phyloP scores from a whole-genome alignment of 2,113 vertebrate species.

The Lophotis ruficrista region DNA sequence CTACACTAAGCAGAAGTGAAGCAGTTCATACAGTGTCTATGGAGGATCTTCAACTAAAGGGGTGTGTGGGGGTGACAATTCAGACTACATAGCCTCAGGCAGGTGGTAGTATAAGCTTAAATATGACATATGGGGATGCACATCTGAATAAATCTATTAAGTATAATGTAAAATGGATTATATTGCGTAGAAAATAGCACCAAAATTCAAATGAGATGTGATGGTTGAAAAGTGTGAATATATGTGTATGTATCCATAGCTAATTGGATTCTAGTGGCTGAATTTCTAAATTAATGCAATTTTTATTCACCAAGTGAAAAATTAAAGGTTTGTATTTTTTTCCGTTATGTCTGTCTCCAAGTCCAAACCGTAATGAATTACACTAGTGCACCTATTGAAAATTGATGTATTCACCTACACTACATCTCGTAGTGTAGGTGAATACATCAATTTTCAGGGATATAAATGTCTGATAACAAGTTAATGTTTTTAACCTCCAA shows the following conservation, averaged over 20 bases:
- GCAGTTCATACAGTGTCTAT: neutral
- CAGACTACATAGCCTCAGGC: constrained; percentile 38
- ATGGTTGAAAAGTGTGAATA: constrained; percentile 44
- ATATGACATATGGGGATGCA: neutral
- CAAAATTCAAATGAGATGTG: constrained; percentile 3
- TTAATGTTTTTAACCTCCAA: neutral
- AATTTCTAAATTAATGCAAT: constrained; percentile 34
- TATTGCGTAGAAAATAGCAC: constrained; percentile 28
- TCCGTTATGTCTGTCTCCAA: neutral
- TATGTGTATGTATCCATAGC: constrained; percentile 25
- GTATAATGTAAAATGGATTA: constrained; percentile 12
- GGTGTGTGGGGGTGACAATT: constrained; percentile 5
- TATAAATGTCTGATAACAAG: neutral
- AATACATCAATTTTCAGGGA: neutral
- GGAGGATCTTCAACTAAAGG: neutral
- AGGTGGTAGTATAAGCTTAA: constrained; percentile 53
- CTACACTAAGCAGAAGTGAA: neutral
- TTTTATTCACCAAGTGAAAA: constrained; percentile 32
- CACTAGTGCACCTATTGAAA: too few relatives aligned
- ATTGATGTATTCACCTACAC: too few relatives aligned
- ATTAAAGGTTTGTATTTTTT: neutral
- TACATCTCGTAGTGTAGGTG: neutral
- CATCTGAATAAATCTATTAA: constrained; percentile 35
- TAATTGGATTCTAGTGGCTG: constrained; percentile 46
- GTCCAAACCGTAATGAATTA: constrained; percentile 5